Conservation (phyloP, 2,888 invertebrate genomes). For the Conus canariensis region DNA sequence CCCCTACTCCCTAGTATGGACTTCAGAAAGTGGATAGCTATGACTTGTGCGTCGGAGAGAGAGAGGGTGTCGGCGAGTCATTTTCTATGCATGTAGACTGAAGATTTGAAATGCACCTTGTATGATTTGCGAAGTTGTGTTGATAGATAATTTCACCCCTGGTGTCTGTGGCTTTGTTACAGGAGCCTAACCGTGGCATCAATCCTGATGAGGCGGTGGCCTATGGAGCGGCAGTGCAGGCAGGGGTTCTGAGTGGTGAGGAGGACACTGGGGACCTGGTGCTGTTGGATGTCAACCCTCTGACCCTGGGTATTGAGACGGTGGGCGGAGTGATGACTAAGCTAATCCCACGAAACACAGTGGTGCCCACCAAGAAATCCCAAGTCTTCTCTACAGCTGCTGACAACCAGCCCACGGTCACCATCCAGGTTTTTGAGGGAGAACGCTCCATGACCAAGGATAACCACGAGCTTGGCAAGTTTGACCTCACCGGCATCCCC, state of each 20-base stretch:
- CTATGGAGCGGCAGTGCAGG: conserved; percentile 98
- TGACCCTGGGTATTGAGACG: conserved; percentile 99
- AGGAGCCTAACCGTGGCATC: conserved; percentile 98
- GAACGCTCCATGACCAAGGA: conserved; percentile 99
- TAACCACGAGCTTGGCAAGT: conserved; percentile 98
- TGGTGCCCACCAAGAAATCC: conserved; percentile 99
- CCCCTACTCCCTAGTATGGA: too few species aligned
- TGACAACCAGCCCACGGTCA: conserved; percentile 99
- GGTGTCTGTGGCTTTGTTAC: conserved; percentile 11
- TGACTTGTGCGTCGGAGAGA: too few species aligned
- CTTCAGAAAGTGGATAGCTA: too few species aligned
- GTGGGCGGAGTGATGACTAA: conserved; percentile 99
- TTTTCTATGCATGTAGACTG: too few species aligned
- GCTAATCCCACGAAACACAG: conserved; percentile 97
- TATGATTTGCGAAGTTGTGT: too few species aligned
- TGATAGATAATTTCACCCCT: too few species aligned
- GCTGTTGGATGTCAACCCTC: conserved; percentile 97
- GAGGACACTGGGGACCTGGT: conserved; percentile 97
- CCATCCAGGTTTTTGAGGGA: conserved; percentile 97
- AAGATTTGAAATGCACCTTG: too few species aligned
- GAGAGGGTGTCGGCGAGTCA: too few species aligned
- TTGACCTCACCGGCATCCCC: conserved; percentile 97
- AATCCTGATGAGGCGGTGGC: conserved; percentile 99
- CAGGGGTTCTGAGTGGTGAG: conserved; percentile 97
- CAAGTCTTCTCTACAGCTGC: conserved; percentile 99